Evolutionary conservation across 2,888 invertebrate species (phyloP).

Genomic region (Venustoraphidia nigricollis): DNA sequence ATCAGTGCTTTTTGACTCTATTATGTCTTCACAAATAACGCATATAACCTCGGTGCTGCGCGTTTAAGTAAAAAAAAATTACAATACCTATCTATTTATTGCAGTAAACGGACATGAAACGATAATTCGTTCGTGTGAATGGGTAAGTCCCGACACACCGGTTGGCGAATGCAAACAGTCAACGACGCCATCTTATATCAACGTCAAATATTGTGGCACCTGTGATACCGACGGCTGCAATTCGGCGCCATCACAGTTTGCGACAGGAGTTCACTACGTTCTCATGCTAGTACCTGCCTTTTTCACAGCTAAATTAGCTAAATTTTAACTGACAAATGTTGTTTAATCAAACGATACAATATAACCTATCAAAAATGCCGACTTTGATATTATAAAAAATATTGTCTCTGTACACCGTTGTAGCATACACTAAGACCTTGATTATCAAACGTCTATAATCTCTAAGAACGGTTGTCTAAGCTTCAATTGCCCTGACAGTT

Average conservation of each 20-base stretch:
- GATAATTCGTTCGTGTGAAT: conserved; percentile 41
- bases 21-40: no score
- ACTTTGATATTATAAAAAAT: no score
- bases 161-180: conserved; percentile 33
- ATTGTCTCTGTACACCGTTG: no score
- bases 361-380: no score
- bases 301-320: background rate
- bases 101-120: conserved; percentile 35
- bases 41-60: no score
- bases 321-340: background rate
- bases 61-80: no score
- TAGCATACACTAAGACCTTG: no score
- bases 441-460: no score
- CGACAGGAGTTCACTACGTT: background rate
- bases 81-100: conserved; percentile 14
- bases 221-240: conserved; percentile 57
- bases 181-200: conserved; percentile 32
- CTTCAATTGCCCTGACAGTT: no score
- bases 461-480: no score
- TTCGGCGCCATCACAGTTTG: conserved; percentile 25
- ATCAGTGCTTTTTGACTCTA: no score
- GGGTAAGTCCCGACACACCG: conserved; percentile 37
- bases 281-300: background rate
- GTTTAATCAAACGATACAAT: no score
- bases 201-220: conserved; percentile 45